phyloP scores from a whole-genome alignment of 1,140 invertebrate species.

The Cydia pomonella region DNA sequence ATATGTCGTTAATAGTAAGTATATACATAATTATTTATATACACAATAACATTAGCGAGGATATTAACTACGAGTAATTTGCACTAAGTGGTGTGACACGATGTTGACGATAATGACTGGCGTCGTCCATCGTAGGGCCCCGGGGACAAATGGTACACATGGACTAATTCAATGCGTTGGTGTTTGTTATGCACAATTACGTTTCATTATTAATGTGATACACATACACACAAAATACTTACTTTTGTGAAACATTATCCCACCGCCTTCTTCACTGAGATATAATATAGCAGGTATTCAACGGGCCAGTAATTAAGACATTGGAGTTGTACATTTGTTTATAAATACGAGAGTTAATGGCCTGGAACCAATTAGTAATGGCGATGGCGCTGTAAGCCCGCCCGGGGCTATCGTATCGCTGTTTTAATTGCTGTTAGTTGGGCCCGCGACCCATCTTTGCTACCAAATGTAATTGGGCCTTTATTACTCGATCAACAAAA shows the following conservation, averaged over 20 bases:
- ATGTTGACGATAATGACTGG: constrained; percentile 12
- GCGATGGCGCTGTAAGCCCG: background rate
- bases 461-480: constrained; percentile 18
- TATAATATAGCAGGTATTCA: background rate
- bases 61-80: constrained; percentile 6
- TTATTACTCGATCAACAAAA: constrained; percentile 6
- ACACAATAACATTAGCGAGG: background rate
- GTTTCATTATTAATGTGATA: too few relatives aligned
- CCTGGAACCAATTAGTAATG: constrained; percentile 29
- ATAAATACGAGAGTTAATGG: constrained; percentile 14
- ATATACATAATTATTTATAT: background rate
- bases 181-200: background rate
- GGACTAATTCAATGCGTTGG: background rate
- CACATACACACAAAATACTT: background rate
- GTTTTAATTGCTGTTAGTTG: constrained; percentile 31
- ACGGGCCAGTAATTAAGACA: constrained; percentile 10
- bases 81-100: background rate
- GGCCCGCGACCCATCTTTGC: background rate
- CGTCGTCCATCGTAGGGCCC: background rate
- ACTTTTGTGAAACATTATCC: background rate
- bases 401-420: constrained; percentile 21
- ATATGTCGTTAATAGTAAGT: background rate
- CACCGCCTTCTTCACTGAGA: background rate
- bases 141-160: background rate
- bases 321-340: background rate